These are phyloP conservation scores for Bursaphelenchus okinawaensis DNA, from an alignment of 2,888 invertebrate genomes.

Conservation along the genomic window DNA sequence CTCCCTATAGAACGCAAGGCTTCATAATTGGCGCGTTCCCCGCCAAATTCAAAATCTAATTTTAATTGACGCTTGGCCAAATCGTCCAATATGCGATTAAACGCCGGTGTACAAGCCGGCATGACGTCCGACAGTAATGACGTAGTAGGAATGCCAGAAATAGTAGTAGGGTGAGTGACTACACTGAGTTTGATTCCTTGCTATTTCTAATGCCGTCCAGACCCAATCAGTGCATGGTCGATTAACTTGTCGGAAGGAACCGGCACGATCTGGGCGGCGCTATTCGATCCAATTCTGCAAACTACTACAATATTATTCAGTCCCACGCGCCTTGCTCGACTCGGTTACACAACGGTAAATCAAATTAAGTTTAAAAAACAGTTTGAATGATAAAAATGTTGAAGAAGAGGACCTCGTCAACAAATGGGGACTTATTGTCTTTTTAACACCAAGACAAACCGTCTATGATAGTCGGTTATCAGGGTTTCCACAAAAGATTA, in stretches of 20 bases:
- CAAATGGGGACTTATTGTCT: no score
- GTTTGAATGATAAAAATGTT: no score
- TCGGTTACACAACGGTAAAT: no score
- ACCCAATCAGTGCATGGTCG: neutral
- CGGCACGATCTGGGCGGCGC: neutral
- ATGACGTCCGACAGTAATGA: constrained; percentile 5
- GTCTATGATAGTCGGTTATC: no score
- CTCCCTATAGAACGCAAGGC: constrained; percentile 48
- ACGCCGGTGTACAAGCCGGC: constrained; percentile 35
- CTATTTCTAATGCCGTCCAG: neutral
- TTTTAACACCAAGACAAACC: no score
- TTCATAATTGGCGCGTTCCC: constrained; percentile 38
- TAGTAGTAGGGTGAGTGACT: neutral
- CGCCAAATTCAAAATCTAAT: constrained; percentile 48
- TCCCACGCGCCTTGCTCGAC: no score
- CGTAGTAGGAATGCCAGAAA: neutral
- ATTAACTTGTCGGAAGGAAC: neutral
- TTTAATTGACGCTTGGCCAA: constrained; percentile 47
- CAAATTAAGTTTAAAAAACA: no score
- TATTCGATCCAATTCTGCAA: neutral
- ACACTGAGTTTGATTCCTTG: neutral
- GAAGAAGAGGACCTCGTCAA: no score
- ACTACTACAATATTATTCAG: no score
- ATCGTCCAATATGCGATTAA: constrained; percentile 49
- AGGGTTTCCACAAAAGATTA: neutral